Base-by-base conservation (phyloP, 2,888 invertebrate genomes). In the Cabera pusaria region DNA sequence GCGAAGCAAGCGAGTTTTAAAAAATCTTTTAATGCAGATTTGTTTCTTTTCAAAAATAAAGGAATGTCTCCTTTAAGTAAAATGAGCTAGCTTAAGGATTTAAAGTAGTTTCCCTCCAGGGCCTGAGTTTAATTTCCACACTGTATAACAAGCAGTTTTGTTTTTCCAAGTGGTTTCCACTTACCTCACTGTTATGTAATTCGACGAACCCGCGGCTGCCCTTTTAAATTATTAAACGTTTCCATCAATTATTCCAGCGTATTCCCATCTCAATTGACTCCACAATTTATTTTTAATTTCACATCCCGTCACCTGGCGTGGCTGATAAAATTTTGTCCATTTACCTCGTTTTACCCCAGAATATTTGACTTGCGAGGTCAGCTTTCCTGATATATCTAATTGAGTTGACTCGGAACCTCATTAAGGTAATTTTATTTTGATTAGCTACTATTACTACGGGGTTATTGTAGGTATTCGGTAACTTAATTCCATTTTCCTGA, bases 301-400 rank as follows among this genome's bases (percentile, higher is more conserved):
- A 35, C 25, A 35, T 39, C 21, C 37, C 28, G 39, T 37, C 45
- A 42, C 46, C 45, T 39, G 36, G 26, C 23, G 16, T 31, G 32
- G 31, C 45, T 35, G 41, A 48, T 46, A 47, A 45, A 10, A 44
- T 37, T 42, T 48, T 25, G 38, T 33, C 33, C 28, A 41, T 36
- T 27, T 41, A 34, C 45, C 33, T 11, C 19, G 36, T 53, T 50
- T 49, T 50, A 44, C 39, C 26, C 37, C 44, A 26, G 50, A 44
- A 40, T 46, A 49, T 36, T 41, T 41, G 38, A 35, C 25, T 29
- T 38, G 34, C 37, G 23, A 26, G 48, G 48, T 50, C 50, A 48
- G 52, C 52, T 40, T 28, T 45, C 10, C 21, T 39, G 35, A 48
- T 40, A 37, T 35, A 32, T 33, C 35, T 47, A 47, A 47, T 52